A percentile compares a stretch with the other conserved stretches of the same genome.
Evolutionary conservation across 2,888 invertebrate species (phyloP).

Genomic region (Drosophila koepferae): DNA sequence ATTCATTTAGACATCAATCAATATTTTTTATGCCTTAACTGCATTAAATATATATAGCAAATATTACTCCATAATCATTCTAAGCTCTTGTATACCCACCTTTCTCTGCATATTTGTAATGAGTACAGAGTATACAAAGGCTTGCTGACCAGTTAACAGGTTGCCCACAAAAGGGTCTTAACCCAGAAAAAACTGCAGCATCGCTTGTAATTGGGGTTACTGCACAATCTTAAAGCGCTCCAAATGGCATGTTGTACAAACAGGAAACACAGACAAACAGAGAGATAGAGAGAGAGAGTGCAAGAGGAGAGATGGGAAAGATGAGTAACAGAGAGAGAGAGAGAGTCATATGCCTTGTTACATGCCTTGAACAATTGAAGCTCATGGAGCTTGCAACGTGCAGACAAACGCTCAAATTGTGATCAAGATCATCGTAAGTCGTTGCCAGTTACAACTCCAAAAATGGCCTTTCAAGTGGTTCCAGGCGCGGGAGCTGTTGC

Average conservation of each 20-base stretch:
- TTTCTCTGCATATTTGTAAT: background rate
- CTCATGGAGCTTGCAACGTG: conserved; percentile 60
- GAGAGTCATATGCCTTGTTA: conserved; percentile 22
- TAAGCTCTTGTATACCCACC: background rate
- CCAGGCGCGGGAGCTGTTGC: conserved; percentile 68
- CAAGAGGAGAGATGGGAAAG: background rate
- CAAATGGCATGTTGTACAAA: conserved; percentile 59
- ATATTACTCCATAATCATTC: background rate
- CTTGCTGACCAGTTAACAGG: conserved; percentile 43
- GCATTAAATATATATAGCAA: background rate
- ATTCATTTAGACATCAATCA: no score
- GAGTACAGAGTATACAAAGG: conserved; percentile 12
- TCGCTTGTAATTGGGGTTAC: conserved; percentile 80
- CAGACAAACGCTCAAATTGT: conserved; percentile 78
- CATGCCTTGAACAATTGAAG: conserved; percentile 64
- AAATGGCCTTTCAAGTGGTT: conserved; percentile 68
- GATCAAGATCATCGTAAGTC: conserved; percentile 76
- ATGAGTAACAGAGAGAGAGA: conserved; percentile 16
- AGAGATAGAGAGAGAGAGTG: background rate
- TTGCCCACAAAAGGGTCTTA: conserved; percentile 68
- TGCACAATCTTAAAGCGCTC: conserved; percentile 69
- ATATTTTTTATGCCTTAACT: background rate
- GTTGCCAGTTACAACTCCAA: conserved; percentile 61
- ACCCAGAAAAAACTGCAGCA: conserved; percentile 60
- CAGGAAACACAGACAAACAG: conserved; percentile 49